Evolutionary conservation across 2,797 vertebrate species (phyloP).

Genomic region (Sciurus vulgaris): DNA sequence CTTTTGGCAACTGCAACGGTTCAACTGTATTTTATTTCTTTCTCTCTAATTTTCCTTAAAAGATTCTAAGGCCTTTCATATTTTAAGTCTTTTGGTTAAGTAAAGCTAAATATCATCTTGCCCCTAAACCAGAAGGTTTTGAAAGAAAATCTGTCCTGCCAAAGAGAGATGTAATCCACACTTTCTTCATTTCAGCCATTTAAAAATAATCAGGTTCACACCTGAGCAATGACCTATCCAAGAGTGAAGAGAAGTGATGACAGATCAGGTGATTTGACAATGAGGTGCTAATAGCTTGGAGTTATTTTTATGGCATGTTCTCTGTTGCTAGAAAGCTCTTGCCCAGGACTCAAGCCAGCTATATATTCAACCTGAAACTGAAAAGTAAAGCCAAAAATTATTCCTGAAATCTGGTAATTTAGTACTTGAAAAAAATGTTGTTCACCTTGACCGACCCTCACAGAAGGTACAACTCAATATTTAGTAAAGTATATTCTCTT

Average conservation of each 20-base stretch:
- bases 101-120: neutral
- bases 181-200: conserved; percentile 30
- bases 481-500: neutral
- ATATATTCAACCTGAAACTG: neutral
- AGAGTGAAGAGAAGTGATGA: neutral
- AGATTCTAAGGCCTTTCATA: neutral
- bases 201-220: conserved; percentile 54
- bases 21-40: conserved; percentile 36
- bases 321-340: neutral
- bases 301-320: neutral
- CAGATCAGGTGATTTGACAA: neutral
- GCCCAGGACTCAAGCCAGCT: neutral
- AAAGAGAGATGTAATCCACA: neutral
- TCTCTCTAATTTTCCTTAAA: neutral
- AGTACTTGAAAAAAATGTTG: neutral
- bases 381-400: neutral
- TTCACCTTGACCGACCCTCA: conserved; percentile 11
- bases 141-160: conserved; percentile 14
- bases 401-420: neutral
- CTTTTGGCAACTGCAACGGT: neutral
- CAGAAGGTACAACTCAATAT: neutral
- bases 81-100: neutral
- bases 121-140: neutral
- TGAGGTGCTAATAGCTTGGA: neutral
- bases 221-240: neutral